Evolutionary conservation across 2,888 invertebrate genomes (phyloP), one percentile per base, ranked within the genome.

Genomic region (Drosophila neotestacea): DNA sequence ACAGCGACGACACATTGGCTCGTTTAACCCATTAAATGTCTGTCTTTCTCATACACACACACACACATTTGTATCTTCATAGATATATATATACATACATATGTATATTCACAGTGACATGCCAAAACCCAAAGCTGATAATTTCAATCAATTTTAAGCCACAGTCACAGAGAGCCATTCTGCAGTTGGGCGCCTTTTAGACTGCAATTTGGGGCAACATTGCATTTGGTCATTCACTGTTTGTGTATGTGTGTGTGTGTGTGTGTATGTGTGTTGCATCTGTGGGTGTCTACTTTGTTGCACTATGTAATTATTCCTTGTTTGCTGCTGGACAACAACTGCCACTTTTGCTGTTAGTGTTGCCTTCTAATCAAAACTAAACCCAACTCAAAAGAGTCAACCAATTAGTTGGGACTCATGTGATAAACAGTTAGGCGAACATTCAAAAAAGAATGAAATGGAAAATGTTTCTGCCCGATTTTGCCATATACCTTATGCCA

Each of bases 141-240:
- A 87, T 87, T 87, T 87, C 86, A 87, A 87, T 89, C 86, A 89
- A 86, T 88, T 89, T 87, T 87, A 87, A 87, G 85, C 86, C 73
- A 72, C 60, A 64, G 27, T 81, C 62, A 70, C 42, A 72, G 38
- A 66, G 65, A 67, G 55, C 68, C 65, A 75, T 79, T 77, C 79
- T 77, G 67, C 79, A 75, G 71, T 77, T 79, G 75, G 66, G 39
- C 67, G 79, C 71, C 71, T 71, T 60, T 68, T 68, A 32, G 47
- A 70, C 61, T 77, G 71, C 59, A 74, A 75, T 79, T 79, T 64
- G 69, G 73, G 56, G 58, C 61, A 69, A n/a, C 50, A 34, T 54
- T 50, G 48, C 47, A 50, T 59, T 62, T 22, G 62, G 50, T 44
- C 46, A 42, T 46, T 47, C 16, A 16, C 36, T 30, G 13, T 32